Base-by-base conservation (phyloP, 2,888 invertebrate genomes). In the Zygogramma bicolorata region DNA sequence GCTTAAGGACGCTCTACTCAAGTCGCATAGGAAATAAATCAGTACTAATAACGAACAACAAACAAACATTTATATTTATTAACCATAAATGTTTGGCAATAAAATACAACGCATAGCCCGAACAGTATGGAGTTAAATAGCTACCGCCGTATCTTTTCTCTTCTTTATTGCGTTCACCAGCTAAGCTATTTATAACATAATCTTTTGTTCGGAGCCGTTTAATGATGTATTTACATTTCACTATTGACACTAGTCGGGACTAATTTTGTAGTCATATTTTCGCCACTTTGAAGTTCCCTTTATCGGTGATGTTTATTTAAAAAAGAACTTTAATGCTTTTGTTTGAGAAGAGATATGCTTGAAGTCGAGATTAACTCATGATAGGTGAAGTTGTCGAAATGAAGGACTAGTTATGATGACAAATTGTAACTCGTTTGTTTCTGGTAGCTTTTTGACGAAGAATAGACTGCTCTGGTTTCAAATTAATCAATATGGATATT, bases 21-120 rank as follows among this genome's bases (percentile, higher is more conserved):
- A 53, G n/a, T 74, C 75, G 73, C 70, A 73, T 70, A 73, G 72
- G 75, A 75, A 76, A 81, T 81, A 82, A 82, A 82, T 82, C 82
- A 82, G 77, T 71, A 76, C 78, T 77, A 81, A 81, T 81, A 82
- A 82, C 77, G 81, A 80, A 79, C 81, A 80, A 81, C 82, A 81
- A 83, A 81, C 83, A 81, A 79, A 81, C 80, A 78, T 75, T 81
- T 77, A 81, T 81, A 81, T 82, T 82, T 83, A 83, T 81, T 79
- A 76, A 77, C 77, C 81, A 78, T 83, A 83, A 83, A 82, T 76
- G 80, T 81, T 81, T 77, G 79, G 81, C 77, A 80, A 81, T 82
- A 80, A 82, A 82, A 80, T 73, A 67, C 72, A 57, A 67, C 70
- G 40, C 6, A 68, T 49, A 65, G 72, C 69, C 70, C 69, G 71